These are phyloP conservation scores for Mallateleia sp. DNA, from an alignment of 2,888 invertebrate species.

Conservation along the genomic window DNA sequence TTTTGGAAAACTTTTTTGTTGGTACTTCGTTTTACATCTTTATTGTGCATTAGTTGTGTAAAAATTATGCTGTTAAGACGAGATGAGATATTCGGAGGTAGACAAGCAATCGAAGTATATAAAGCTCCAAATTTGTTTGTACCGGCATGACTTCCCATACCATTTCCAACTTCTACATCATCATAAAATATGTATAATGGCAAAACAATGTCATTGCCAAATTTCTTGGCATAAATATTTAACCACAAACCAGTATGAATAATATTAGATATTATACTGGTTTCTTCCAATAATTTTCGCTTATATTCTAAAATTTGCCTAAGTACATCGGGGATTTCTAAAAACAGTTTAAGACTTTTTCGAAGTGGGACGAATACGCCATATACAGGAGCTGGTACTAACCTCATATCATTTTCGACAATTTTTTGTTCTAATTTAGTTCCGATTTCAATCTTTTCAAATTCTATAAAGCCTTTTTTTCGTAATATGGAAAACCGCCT, in stretches of 20 bases:
- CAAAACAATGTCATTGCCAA: background rate
- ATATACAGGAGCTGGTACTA: background rate
- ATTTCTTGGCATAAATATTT: conserved; percentile 18
- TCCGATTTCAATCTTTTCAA: background rate
- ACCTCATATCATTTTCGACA: background rate
- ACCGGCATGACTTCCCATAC: conserved; percentile 23
- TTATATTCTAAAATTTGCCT: conserved; percentile 37
- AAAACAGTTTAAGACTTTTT: conserved; percentile 35
- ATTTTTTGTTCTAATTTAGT: conserved; percentile 3
- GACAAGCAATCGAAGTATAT: conserved; percentile 27
- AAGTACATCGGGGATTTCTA: conserved; percentile 45
- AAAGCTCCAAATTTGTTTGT: conserved; percentile 31
- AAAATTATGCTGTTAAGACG: conserved; percentile 27
- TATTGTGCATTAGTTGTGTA: conserved; percentile 12
- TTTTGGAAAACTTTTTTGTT: conserved; percentile 12
- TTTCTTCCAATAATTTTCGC: conserved; percentile 16
- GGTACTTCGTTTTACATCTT: conserved; percentile 7
- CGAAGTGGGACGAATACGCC: background rate
- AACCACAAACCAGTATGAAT: conserved; percentile 54
- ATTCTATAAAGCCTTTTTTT: conserved; percentile 7
- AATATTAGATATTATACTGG: conserved; percentile 45
- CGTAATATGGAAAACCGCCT: conserved; percentile 29
- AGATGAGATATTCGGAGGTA: conserved; percentile 15
- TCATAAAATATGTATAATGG: conserved; percentile 17
- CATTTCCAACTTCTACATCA: conserved; percentile 7